Conservation (phyloP, 2,113 vertebrate genomes). For the Takifugu flavidus region DNA sequence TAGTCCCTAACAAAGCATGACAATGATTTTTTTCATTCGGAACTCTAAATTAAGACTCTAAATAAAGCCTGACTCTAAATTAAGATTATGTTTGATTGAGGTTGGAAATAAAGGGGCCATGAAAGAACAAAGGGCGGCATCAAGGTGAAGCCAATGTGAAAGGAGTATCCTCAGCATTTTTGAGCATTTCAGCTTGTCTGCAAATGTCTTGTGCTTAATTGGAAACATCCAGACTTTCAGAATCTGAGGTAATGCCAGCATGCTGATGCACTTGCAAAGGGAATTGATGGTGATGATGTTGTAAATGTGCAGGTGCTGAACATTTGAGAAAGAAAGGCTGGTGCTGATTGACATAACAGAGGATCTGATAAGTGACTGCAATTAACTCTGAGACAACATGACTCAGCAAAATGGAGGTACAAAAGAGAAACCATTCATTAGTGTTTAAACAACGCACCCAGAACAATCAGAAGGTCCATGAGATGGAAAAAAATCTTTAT, state of each 20-base stretch:
- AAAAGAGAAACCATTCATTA: neutral
- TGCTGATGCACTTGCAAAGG: neutral
- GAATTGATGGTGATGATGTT: neutral
- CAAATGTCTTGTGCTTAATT: neutral
- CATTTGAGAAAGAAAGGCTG: too few species aligned
- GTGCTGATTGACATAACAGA: neutral
- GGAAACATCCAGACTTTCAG: neutral
- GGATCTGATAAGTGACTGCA: neutral
- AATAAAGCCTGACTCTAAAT: too few species aligned
- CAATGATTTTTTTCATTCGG: conserved; percentile 10
- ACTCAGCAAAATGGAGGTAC: neutral
- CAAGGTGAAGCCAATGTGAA: too few species aligned
- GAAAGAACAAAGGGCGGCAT: neutral
- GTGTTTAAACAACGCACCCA: too few species aligned
- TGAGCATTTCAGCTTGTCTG: neutral
- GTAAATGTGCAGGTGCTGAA: neutral
- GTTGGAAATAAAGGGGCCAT: neutral
- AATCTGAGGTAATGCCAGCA: neutral
- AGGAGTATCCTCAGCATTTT: neutral
- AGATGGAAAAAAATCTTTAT: conserved; percentile 43
- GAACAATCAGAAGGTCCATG: neutral
- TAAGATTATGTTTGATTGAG: too few species aligned
- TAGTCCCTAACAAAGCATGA: conserved; percentile 27
- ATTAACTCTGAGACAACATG: neutral
- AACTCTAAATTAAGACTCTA: too few species aligned